Conservation (phyloP, 2,888 invertebrate genomes). For the Ornithoptera alexandrae region DNA sequence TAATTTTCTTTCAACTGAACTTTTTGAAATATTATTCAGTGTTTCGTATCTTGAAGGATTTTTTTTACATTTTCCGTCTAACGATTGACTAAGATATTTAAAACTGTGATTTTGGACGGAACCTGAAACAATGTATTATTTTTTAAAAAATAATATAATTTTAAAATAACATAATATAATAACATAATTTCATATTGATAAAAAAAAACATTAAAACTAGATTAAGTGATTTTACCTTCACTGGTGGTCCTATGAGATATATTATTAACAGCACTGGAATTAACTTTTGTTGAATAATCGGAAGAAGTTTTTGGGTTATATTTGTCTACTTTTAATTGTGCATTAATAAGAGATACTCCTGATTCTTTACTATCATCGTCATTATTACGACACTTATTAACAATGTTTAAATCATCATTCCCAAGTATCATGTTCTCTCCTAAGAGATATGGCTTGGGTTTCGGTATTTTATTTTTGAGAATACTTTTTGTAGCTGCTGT, state of each 20-base stretch:
- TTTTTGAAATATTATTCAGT: slow-evolving; percentile 10
- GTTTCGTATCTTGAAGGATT: slow-evolving; percentile 9
- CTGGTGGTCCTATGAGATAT: slow-evolving; percentile 52
- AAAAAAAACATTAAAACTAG: not conserved
- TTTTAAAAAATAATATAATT: not conserved
- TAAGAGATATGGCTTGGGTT: slow-evolving; percentile 87
- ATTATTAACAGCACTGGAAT: slow-evolving; percentile 41
- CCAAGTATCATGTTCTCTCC: slow-evolving; percentile 82
- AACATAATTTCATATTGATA: not conserved
- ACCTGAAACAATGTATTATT: slow-evolving; percentile 24
- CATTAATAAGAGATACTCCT: slow-evolving; percentile 66
- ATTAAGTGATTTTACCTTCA: slow-evolving; percentile 49
- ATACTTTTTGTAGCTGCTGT: slow-evolving; percentile 83
- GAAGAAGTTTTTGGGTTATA: slow-evolving; percentile 46
- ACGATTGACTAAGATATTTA: slow-evolving; percentile 14
- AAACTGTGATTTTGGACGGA: slow-evolving; percentile 18
- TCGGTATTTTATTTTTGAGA: slow-evolving; percentile 86
- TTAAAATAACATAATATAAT: not conserved
- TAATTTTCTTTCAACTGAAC: slow-evolving; percentile 45
- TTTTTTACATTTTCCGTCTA: slow-evolving; percentile 7
- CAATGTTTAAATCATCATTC: slow-evolving; percentile 37
- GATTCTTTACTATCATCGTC: slow-evolving; percentile 43
- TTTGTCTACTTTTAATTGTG: slow-evolving; percentile 55
- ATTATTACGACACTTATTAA: slow-evolving; percentile 38
- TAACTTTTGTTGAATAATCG: slow-evolving; percentile 41